Conservation (phyloP, 2,797 vertebrate genomes). For the Aldrovandia affinis region DNA sequence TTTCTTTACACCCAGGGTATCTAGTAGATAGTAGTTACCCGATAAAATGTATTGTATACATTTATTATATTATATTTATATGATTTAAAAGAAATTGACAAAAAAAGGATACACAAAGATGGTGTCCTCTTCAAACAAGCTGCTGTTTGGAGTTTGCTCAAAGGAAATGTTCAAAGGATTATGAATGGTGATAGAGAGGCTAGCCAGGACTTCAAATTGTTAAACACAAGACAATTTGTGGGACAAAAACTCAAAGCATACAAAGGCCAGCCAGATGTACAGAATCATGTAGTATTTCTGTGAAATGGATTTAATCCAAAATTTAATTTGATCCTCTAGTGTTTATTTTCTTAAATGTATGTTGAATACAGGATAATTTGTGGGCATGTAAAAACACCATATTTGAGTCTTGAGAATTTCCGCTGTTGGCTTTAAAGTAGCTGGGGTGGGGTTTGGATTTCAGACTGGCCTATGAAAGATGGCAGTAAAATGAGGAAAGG, state of each 20-base stretch:
- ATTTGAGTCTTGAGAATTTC: neutral
- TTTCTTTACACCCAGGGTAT: neutral
- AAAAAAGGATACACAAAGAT: neutral
- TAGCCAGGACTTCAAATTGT: neutral
- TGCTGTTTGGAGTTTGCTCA: neutral
- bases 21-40: no score
- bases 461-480: slow-evolving; percentile 36
- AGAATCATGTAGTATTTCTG: neutral
- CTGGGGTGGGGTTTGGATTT: neutral
- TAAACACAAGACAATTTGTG: neutral
- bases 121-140: neutral
- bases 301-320: neutral
- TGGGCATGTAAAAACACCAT: neutral
- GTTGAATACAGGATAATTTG: neutral
- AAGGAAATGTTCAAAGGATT: neutral
- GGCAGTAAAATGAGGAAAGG: slow-evolving; percentile 57
- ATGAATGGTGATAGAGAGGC: neutral
- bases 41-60: no score
- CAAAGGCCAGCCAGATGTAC: no score
- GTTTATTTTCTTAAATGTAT: neutral
- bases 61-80: no score
- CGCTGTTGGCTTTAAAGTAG: neutral
- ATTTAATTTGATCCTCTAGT: neutral
- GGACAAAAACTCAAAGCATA: slow-evolving; percentile 2
- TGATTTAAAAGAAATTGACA: no score